Evolutionary conservation across 30 jellyfish, hydroid and myxozoan genomes (phyloP), one percentile per base, ranked within the genome.

Genomic region (Cassiopea xamachana): DNA sequence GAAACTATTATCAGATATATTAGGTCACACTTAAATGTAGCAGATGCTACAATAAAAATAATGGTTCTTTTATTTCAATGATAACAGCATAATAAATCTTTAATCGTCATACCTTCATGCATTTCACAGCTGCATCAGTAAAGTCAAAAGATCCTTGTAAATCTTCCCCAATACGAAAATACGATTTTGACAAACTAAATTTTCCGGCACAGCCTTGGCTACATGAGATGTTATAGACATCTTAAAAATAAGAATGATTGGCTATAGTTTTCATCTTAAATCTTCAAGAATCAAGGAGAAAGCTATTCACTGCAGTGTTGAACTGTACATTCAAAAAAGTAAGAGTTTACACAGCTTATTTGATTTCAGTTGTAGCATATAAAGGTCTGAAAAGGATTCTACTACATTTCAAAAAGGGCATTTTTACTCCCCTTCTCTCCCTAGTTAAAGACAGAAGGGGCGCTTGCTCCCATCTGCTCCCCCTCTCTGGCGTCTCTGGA

Each of bases 151-250:
- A 59, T 12, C 99, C 99, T 43, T 86, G 91, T 27, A 96, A 80
- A 86, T 96, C 99, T 92, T 96, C 99, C 16, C 99, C 99, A 64
- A 96, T 77, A 18, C 99, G 94, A 92, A 92, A 96, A 92, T 89
- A 92, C 3, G 71, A 73, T 86, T 91, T 91, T 49, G 98, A 89
- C 72, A 96, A 81, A 69, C 98, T 91, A 79, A 96, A 96, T 77
- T 92, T 96, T 43, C 99, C 99, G 17, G 96, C 99, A 76, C 93
- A 75, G 7, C 99, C 99, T 64, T 87, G 94, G 68, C 94, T 85
- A 87, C 99, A 86, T 47, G 89, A 89, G 60, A 96, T 91, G 73
- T 92, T 96, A 72, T 96, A 96, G 16, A 98, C 90, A 89, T 88
- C 99, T 96, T 58, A 10, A 91, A 70, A 59, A 46, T 58, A 64